A percentile compares a stretch with the other conserved stretches of the same genome.
phyloP scores from a whole-genome alignment of 2,113 vertebrate genomes.

The Jaculus jaculus region DNA sequence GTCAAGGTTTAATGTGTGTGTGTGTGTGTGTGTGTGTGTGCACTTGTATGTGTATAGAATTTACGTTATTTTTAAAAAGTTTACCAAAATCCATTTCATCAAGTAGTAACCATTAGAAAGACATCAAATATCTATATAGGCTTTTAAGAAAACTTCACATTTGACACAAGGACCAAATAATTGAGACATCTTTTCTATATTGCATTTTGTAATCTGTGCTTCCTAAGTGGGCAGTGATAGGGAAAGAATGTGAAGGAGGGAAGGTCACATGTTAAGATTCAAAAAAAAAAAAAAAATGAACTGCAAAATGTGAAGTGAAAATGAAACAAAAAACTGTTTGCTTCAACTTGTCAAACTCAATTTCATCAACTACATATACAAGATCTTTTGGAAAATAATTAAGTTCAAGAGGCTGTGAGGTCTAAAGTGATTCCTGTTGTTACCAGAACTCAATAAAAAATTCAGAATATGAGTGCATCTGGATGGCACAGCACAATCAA shows the following conservation, averaged over 20 bases:
- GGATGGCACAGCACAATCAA: neutral
- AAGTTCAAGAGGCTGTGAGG: slow-evolving; percentile 2
- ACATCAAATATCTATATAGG: neutral
- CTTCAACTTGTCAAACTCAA: slow-evolving; percentile 64
- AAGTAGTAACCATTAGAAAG: neutral
- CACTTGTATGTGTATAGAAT: neutral
- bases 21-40: neutral
- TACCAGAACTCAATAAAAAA: slow-evolving; percentile 35
- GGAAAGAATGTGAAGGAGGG: neutral
- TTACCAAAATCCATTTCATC: neutral
- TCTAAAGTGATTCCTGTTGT: slow-evolving; percentile 8
- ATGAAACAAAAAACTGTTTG: slow-evolving; percentile 27
- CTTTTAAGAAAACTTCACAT: slow-evolving; percentile 24
- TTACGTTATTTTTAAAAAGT: neutral
- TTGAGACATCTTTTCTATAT: neutral
- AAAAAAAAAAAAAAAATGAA: neutral
- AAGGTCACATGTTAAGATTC: neutral
- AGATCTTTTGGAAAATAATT: slow-evolving; percentile 53
- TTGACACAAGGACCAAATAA: neutral
- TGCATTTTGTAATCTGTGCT: neutral
- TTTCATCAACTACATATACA: slow-evolving; percentile 41
- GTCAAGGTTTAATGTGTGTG: neutral
- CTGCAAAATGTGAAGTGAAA: slow-evolving; percentile 45
- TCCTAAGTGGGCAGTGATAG: neutral
- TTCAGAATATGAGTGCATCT: neutral